Evolutionary conservation across 2,113 vertebrate genomes (phyloP).

Genomic region (Phrynosoma platyrhinos): DNA sequence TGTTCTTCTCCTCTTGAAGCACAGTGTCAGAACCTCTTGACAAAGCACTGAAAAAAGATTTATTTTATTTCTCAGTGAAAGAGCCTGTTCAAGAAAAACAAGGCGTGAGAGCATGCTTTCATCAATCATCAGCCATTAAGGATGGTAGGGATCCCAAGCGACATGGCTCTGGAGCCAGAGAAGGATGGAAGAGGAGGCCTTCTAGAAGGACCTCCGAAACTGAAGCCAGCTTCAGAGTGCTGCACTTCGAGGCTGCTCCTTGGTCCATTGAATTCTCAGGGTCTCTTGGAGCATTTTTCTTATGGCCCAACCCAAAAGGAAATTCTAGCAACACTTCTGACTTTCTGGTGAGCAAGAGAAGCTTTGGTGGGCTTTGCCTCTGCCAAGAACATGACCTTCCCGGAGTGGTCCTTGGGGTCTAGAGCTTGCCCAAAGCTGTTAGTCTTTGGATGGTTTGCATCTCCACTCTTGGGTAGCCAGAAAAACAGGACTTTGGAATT

Average conservation of each 20-base stretch:
- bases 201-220: neutral
- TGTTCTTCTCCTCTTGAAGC: conserved; percentile 6
- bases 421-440: neutral
- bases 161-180: conserved; percentile 31
- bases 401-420: conserved; percentile 10
- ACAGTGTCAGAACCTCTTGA: conserved; percentile 29
- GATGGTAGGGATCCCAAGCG: conserved; percentile 51
- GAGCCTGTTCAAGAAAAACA: conserved; percentile 59
- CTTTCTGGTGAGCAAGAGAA: neutral
- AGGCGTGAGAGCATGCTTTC: conserved; percentile 39
- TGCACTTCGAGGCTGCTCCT: neutral
- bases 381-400: conserved; percentile 42
- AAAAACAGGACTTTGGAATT: neutral
- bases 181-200: neutral
- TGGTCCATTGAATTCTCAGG: too few species aligned
- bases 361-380: neutral
- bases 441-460: neutral
- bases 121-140: conserved; percentile 56
- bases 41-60: conserved; percentile 56
- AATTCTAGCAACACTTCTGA: neutral
- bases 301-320: neutral
- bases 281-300: neutral
- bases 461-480: neutral
- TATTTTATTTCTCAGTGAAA: neutral
- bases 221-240: too few species aligned